Conservation (phyloP, 2,888 invertebrate genomes). For the Ptycholaimellus sp. region DNA sequence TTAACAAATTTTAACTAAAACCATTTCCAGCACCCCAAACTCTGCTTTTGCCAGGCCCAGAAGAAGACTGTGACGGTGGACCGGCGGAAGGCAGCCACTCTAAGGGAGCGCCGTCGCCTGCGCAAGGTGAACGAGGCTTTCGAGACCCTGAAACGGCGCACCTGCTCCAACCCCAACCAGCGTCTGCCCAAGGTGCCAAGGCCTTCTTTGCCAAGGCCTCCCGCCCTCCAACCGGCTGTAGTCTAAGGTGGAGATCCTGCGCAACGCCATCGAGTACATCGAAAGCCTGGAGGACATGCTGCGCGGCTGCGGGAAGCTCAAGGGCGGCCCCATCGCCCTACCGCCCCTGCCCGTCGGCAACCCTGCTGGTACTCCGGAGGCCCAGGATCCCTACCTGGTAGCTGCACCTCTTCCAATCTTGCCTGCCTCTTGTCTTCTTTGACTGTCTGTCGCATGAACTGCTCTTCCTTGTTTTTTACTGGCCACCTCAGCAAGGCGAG, state of each 20-base stretch:
- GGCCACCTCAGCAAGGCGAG: too few relatives aligned
- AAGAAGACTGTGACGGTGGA: slow-evolving; percentile 78
- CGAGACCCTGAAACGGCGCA: slow-evolving; percentile 67
- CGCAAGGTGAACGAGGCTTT: slow-evolving; percentile 96
- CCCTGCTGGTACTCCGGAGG: too few relatives aligned
- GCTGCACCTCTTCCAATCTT: too few relatives aligned
- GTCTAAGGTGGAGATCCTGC: slow-evolving; percentile 54
- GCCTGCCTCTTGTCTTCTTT: too few relatives aligned
- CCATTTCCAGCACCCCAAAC: too few relatives aligned
- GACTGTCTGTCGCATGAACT: too few relatives aligned
- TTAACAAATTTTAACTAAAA: too few relatives aligned
- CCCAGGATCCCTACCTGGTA: too few relatives aligned
- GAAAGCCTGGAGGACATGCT: slow-evolving; percentile 38
- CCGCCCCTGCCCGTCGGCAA: too few relatives aligned
- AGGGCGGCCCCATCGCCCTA: too few relatives aligned
- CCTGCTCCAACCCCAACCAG: slow-evolving; percentile 82
- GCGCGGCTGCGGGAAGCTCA: slow-evolving; percentile 23
- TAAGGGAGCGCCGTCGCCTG: slow-evolving; percentile 67
- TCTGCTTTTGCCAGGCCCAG: too few relatives aligned
- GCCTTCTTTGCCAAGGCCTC: neutral
- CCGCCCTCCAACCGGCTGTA: neutral
- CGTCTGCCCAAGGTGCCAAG: slow-evolving; percentile 53
- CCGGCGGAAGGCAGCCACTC: slow-evolving; percentile 80
- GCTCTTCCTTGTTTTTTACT: too few relatives aligned
- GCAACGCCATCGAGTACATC: slow-evolving; percentile 92